A percentile compares a stretch with the other conserved stretches of the same genome.
phyloP scores from a whole-genome alignment of 2,113 vertebrate species.

The Phylloscopus whistleri region DNA sequence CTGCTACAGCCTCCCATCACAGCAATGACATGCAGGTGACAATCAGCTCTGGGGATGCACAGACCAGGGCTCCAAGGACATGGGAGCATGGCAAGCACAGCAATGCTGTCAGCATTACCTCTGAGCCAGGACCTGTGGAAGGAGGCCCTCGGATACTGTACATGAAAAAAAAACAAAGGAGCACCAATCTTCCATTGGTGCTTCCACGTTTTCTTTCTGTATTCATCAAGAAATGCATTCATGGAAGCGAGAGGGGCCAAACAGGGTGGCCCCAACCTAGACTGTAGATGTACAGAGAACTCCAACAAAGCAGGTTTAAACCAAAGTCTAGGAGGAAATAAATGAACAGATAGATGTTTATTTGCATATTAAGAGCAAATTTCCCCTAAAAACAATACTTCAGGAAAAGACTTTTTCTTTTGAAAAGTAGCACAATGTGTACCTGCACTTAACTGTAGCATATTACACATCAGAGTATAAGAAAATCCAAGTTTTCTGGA shows the following conservation, averaged over 20 bases:
- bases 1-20: background rate
- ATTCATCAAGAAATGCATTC: background rate
- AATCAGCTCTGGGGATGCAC: background rate
- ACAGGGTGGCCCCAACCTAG: accelerated
- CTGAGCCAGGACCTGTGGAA: background rate
- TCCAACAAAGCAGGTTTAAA: background rate
- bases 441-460: background rate
- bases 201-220: background rate
- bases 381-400: background rate
- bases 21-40: background rate
- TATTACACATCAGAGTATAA: background rate
- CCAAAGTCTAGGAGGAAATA: background rate
- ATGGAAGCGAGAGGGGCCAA: background rate
- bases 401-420: background rate
- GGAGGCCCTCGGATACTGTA: accelerated
- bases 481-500: background rate
- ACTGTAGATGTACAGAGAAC: background rate
- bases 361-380: background rate
- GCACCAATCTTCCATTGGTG: background rate
- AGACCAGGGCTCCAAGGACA: accelerated
- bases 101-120: accelerated
- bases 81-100: accelerated
- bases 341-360: background rate
- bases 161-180: background rate
- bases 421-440: background rate